Evolutionary conservation across 2,888 invertebrate species (phyloP), one percentile per base, ranked within the genome.

Genomic region (Heliconius ethilla): DNA sequence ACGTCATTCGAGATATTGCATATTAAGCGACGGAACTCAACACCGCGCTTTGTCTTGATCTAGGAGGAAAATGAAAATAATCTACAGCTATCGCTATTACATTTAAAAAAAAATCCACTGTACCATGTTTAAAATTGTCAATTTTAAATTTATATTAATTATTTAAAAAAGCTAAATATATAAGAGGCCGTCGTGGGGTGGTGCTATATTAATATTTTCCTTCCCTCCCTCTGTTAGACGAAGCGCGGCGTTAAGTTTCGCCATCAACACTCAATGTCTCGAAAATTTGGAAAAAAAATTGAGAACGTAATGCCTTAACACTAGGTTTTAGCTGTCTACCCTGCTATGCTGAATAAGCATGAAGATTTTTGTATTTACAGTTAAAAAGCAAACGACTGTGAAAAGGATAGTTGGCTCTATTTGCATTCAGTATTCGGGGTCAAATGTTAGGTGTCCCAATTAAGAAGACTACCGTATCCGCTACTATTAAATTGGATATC

Each of bases 391-490:
- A 63, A 76, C 70, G 51, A 2, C 51, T 18, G 18, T 51, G 51
- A 51, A 51, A 51, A 80, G 70, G 70, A 62, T 75, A 80, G 78
- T 67, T 33, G 15, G 29, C 74, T 7, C 45, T n/a, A 62, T 63
- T 72, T 45, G 67, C 75, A 45, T 74, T 75, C 73, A 72, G 72
- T 18, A 18, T 51, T 51, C 51, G 51, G 18, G 82, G 81, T 82
- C 82, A 81, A 78, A 82, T 78, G 81, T 75, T 77, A 81, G 78
- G 70, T 76, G 81, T 78, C 75, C 82, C 79, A 82, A 82, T 82
- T 81, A 82, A 74, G 65, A 62, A 62, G 80, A 79, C 75, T 75
- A 70, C 70, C 77, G 73, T 33, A 51, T 51, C 78, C 25, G 69
- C 77, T 78, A 77, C 81, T 78, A 78, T 72, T 77, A 77, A 67